phyloP scores from a whole-genome alignment of 2,888 invertebrate genomes.

The Sarcophaga caerulescens region DNA sequence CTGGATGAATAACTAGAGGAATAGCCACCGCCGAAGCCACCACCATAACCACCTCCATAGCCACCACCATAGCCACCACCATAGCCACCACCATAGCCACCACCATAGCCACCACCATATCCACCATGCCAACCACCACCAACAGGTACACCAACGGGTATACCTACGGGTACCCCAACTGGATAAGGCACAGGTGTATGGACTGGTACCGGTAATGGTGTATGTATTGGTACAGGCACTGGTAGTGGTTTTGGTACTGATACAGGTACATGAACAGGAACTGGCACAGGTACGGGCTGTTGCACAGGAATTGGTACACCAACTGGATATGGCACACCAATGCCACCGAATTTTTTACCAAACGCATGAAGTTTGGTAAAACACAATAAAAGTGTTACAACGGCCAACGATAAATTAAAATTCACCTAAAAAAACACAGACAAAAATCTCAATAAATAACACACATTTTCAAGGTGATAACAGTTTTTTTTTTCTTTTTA shows the following conservation, averaged over 20 bases:
- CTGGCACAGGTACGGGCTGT: constrained; percentile 37
- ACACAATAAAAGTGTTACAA: constrained; percentile 25
- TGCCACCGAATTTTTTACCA: constrained; percentile 31
- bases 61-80: constrained; percentile 50
- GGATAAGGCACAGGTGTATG: constrained; percentile 22
- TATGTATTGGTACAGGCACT: constrained; percentile 45
- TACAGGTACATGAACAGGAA: constrained; percentile 35
- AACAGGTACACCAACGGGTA: constrained; percentile 46
- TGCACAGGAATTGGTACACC: constrained; percentile 46
- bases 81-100: constrained; percentile 63
- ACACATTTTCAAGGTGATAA: not conserved
- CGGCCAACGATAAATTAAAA: not conserved
- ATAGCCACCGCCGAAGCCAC: constrained; percentile 56
- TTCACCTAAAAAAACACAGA: constrained; percentile 32
- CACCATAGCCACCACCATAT: constrained; percentile 56
- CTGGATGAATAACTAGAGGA: too few relatives aligned
- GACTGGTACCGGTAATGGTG: constrained; percentile 41
- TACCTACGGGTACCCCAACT: constrained; percentile 16
- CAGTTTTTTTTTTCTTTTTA: not conserved
- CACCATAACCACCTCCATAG: constrained; percentile 53
- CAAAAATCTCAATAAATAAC: not conserved
- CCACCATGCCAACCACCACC: constrained; percentile 52
- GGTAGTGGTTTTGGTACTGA: constrained; percentile 30
- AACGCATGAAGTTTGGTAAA: not conserved
- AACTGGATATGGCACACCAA: constrained; percentile 50